Evolutionary conservation across 1,140 invertebrate species (phyloP).

Genomic region (Lepidurus packardi): DNA sequence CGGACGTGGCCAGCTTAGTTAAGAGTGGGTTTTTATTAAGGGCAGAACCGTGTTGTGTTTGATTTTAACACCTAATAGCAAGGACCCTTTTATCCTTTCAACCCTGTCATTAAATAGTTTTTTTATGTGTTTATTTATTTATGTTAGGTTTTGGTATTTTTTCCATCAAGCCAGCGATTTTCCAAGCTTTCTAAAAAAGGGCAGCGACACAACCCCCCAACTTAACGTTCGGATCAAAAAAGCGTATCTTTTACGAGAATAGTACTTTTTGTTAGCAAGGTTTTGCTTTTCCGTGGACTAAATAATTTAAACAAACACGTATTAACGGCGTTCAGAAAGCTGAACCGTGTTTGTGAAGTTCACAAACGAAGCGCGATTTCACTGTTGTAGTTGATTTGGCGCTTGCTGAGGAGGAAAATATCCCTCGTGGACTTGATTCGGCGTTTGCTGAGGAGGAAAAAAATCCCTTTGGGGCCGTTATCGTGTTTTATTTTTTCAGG

Average conservation of each 20-base stretch:
- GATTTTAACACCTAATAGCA: constrained; percentile 9
- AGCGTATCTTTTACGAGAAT: neutral
- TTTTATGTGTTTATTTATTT: neutral
- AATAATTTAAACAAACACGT: neutral
- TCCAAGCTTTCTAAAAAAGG: too few relatives aligned
- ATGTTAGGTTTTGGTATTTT: too few relatives aligned
- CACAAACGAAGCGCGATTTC: neutral
- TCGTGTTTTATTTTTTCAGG: neutral
- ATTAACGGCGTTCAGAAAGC: too few relatives aligned
- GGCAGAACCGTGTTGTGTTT: neutral
- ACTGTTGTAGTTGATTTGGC: neutral
- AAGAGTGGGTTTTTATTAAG: neutral
- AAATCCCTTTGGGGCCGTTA: neutral
- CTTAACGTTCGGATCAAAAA: too few relatives aligned
- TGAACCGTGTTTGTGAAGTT: too few relatives aligned
- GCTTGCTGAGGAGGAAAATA: too few relatives aligned
- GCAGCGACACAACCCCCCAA: too few relatives aligned
- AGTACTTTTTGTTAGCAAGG: neutral
- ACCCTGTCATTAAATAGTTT: neutral
- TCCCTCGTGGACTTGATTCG: too few relatives aligned
- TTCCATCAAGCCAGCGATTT: too few relatives aligned
- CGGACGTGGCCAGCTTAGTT: neutral
- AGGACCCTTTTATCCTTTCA: neutral
- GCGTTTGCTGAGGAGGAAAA: too few relatives aligned
- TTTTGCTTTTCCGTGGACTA: neutral